These are phyloP conservation scores for Embidobia sp. DNA, from an alignment of 2,888 invertebrate species.

Conservation along the genomic window DNA sequence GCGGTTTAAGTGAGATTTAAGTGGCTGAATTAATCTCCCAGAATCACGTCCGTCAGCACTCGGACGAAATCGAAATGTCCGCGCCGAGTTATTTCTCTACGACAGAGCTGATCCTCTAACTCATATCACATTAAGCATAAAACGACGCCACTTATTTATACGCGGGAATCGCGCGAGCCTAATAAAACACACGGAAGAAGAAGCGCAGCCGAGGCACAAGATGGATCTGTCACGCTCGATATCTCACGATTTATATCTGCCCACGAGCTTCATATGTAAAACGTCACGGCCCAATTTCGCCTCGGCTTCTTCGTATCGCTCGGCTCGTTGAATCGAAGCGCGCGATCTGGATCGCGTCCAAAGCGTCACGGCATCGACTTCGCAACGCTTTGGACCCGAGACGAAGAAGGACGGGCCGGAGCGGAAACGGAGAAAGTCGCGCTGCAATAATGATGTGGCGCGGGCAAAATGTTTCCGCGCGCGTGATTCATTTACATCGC, in stretches of 20 bases:
- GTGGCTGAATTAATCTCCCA: no score
- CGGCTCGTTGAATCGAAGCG: slow-evolving; percentile 47
- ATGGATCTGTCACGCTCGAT: slow-evolving; percentile 49
- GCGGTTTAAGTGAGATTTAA: no score
- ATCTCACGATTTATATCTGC: slow-evolving; percentile 36
- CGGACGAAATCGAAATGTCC: no score
- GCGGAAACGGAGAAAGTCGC: slow-evolving; percentile 28
- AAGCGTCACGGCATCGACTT: slow-evolving; percentile 22
- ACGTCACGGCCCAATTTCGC: slow-evolving; percentile 50
- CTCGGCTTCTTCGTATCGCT: slow-evolving; percentile 33
- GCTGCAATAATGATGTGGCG: slow-evolving; percentile 55
- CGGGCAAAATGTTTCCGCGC: slow-evolving; percentile 44
- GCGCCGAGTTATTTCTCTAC: no score
- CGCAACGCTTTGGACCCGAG: background rate
- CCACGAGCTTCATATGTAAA: slow-evolving; percentile 52
- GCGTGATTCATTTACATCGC: slow-evolving; percentile 47
- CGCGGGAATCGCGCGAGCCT: slow-evolving; percentile 17
- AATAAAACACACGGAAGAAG: slow-evolving; percentile 37
- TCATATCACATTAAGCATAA: slow-evolving; percentile 21
- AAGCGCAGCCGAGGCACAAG: slow-evolving; percentile 29
- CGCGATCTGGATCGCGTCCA: slow-evolving; percentile 51
- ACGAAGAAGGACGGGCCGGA: background rate
- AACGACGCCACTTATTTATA: slow-evolving; percentile 41
- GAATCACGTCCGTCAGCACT: no score
- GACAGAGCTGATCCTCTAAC: no score